phyloP scores from a whole-genome alignment of 2,797 vertebrate genomes.

The Sebastes hopkinsi region DNA sequence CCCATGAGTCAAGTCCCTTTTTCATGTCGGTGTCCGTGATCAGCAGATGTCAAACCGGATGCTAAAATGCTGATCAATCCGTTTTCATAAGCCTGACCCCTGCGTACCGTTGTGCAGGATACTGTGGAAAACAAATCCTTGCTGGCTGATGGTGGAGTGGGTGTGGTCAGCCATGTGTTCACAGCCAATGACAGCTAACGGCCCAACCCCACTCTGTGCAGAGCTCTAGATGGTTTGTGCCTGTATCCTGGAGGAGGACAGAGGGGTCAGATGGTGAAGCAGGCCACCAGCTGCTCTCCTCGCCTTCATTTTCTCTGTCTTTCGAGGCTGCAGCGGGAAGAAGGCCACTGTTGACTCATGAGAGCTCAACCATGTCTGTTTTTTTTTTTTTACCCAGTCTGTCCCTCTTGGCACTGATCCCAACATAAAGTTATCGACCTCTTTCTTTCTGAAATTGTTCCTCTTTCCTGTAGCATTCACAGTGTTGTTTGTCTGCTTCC shows the following conservation, averaged over 20 bases:
- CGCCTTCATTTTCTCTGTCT: conserved; percentile 33
- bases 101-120: conserved; percentile 4
- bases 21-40: not conserved
- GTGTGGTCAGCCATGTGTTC: conserved; percentile 56
- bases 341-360: conserved; percentile 8
- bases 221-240: conserved; percentile 18
- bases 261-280: conserved; percentile 73
- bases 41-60: not conserved
- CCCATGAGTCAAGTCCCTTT: not conserved
- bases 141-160: conserved; percentile 32
- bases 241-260: conserved; percentile 33
- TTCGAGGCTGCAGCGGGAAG: conserved; percentile 8
- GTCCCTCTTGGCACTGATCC: not conserved
- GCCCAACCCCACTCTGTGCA: conserved; percentile 28
- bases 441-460: conserved; percentile 11
- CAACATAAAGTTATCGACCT: not conserved
- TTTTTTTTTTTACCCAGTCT: not conserved
- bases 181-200: conserved; percentile 37
- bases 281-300: conserved; percentile 74
- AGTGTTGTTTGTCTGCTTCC: not conserved
- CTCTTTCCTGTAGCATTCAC: not conserved
- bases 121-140: conserved; percentile 31
- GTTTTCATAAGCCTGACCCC: conserved; percentile 6
- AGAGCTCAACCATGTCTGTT: conserved; percentile 11
- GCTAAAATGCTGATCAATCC: conserved; percentile 1